These are phyloP conservation scores for Halesus radiatus DNA, from an alignment of 1,140 invertebrate genomes.

Conservation along the genomic window DNA sequence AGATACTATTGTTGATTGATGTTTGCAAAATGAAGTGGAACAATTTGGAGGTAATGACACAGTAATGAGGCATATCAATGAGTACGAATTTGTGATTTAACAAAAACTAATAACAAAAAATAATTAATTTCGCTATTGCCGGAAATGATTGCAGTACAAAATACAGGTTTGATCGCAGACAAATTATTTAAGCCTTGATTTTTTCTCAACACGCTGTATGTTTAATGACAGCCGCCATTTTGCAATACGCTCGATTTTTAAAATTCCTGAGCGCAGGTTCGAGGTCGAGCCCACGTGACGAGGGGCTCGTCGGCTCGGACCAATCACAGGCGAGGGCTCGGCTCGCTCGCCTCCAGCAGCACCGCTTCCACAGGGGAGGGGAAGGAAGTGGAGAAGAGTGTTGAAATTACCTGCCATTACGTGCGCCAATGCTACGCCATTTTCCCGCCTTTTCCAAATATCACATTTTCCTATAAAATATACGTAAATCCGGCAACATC, in stretches of 20 bases:
- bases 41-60: too few species aligned
- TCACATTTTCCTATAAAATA: not conserved
- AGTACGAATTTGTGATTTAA: too few species aligned
- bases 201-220: slow-evolving; percentile 16
- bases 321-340: slow-evolving; percentile 16
- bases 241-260: slow-evolving; percentile 24
- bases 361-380: not conserved
- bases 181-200: not conserved
- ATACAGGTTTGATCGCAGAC: not conserved
- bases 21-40: too few species aligned
- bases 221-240: slow-evolving; percentile 6
- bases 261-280: slow-evolving; percentile 23
- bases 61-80: too few species aligned
- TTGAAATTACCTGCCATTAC: slow-evolving; percentile 8
- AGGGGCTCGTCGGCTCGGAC: slow-evolving; percentile 8
- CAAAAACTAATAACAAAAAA: too few species aligned
- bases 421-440: slow-evolving; percentile 10
- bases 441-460: not conserved
- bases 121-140: not conserved
- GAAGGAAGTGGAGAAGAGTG: not conserved
- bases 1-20: too few species aligned
- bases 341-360: not conserved
- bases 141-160: not conserved
- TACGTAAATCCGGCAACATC: not conserved
- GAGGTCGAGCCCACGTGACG: slow-evolving; percentile 20